Base-by-base conservation (phyloP, 2,888 invertebrate genomes). In the Thereva nobilitata region DNA sequence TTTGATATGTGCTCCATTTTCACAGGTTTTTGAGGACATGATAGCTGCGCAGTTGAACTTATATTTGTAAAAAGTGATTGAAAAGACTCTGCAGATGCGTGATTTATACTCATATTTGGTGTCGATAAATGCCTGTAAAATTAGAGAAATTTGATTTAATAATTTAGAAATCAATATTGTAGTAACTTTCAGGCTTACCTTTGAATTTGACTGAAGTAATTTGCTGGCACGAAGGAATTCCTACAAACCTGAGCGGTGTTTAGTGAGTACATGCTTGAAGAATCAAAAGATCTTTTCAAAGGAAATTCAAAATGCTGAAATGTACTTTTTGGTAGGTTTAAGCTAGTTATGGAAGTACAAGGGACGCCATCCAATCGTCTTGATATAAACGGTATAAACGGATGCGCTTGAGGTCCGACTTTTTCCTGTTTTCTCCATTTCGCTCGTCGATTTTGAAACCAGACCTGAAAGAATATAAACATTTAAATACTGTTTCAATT, bases 341-440 rank as follows among this genome's bases (percentile, higher is more conserved):
- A 87, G 3, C 91, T 88, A 4, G 91, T 89, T 0, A 90, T 86
- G 2, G 75, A 73, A 12, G 77, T 74, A 47, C 87, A 84, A 52
- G 88, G 86, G 54, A 89, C 85, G 41, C 86, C 85, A 3, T 86
- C 85, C 49, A 84, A 85, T n/a, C 84, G 85, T 53, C 87, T 86
- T 56, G 87, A 85, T 71, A 92, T 79, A 80, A 92, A 93, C 1
- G 93, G 92, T 78, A 91, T 93, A 85, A 94, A 94, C 0, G 94
- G 94, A 79, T 94, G 94, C 2, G 86, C 93, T 75, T 93, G 91
- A 0, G 94, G 94, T 0, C 94, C 94, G 67, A 94, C 94, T 82
- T 93, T 94, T 81, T 94, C 94, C 77, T 93, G 93, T 77, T 95
- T 95, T 47, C 95, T 86, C 94, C 94, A 95, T 82, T 95, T 95